A percentile compares a stretch with the other conserved stretches of the same genome.
Evolutionary conservation across 2,113 vertebrate genomes (phyloP).

Genomic region (Calypte anna): DNA sequence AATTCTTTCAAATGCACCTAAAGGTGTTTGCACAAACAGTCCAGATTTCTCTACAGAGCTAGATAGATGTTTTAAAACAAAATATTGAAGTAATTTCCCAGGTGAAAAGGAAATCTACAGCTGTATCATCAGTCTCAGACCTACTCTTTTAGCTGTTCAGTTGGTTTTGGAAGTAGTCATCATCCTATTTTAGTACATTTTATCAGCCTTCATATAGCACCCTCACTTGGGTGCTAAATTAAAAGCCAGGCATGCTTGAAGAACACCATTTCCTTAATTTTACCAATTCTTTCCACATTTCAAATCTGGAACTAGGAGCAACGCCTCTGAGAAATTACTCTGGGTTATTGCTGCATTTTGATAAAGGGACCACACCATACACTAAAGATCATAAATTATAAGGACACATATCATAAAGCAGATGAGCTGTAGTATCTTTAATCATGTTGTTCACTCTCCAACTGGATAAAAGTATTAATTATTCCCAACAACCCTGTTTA

Average conservation of each 20-base stretch:
- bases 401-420: not conserved
- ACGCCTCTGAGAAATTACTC: conserved; percentile 12
- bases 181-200: not conserved
- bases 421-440: not conserved
- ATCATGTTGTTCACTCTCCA: not conserved
- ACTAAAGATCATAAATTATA: not conserved
- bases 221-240: not conserved
- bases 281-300: not conserved
- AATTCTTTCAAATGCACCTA: not conserved
- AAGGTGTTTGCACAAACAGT: not conserved
- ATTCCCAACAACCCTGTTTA: not conserved
- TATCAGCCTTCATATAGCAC: not conserved
- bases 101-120: not conserved
- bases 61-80: not conserved
- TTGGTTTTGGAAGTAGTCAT: conserved; percentile 1
- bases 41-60: not conserved
- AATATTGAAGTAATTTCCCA: not conserved
- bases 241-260: not conserved
- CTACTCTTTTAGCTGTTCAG: not conserved
- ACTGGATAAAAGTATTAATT: not conserved
- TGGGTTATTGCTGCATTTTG: not conserved
- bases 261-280: conserved; percentile 26
- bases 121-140: not conserved
- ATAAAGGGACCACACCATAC: not conserved
- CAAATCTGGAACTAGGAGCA: conserved; percentile 1